A percentile compares a stretch with the other conserved stretches of the same genome.
Evolutionary conservation across 2,113 vertebrate species (phyloP).

Genomic region (Gambusia holbrooki): DNA sequence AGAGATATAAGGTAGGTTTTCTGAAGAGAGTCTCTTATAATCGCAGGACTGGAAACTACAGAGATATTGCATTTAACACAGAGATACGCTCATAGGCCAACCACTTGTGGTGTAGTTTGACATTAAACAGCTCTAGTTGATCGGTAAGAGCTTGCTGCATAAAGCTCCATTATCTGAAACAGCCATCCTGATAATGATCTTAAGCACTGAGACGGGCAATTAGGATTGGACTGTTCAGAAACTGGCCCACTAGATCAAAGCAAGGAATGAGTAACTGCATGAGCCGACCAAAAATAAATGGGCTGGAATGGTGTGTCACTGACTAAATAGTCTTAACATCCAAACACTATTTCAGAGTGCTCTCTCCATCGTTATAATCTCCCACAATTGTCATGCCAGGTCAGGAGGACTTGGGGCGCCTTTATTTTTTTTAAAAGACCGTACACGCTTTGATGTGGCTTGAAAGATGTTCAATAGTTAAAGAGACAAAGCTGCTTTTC

Average conservation of each 20-base stretch:
- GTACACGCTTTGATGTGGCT: conserved; percentile 55
- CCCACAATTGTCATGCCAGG: conserved; percentile 31
- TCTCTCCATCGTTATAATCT: conserved; percentile 52
- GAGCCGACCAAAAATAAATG: conserved; percentile 58
- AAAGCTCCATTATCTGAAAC: conserved; percentile 62
- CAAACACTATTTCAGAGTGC: conserved; percentile 51
- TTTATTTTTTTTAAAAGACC: conserved; percentile 35
- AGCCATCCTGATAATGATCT: conserved; percentile 67
- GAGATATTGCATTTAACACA: conserved; percentile 18
- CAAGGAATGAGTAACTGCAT: conserved; percentile 39
- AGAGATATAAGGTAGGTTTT: conserved; percentile 34
- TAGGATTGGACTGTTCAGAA: conserved; percentile 61
- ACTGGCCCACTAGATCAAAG: conserved; percentile 61
- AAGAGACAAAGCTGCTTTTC: conserved; percentile 51
- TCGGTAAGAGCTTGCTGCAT: conserved; percentile 47
- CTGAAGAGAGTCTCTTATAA: conserved; percentile 2
- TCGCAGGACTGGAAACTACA: conserved; percentile 6
- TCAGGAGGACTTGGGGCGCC: conserved; percentile 25
- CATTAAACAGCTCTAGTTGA: conserved; percentile 55
- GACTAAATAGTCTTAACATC: conserved; percentile 51
- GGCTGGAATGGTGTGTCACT: conserved; percentile 60
- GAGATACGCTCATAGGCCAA: conserved; percentile 24
- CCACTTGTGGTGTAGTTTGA: conserved; percentile 33
- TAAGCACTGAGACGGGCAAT: conserved; percentile 70
- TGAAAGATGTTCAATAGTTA: conserved; percentile 48